Base-by-base conservation (phyloP, 2,888 invertebrate species). In the Epinotia brunnichana region DNA sequence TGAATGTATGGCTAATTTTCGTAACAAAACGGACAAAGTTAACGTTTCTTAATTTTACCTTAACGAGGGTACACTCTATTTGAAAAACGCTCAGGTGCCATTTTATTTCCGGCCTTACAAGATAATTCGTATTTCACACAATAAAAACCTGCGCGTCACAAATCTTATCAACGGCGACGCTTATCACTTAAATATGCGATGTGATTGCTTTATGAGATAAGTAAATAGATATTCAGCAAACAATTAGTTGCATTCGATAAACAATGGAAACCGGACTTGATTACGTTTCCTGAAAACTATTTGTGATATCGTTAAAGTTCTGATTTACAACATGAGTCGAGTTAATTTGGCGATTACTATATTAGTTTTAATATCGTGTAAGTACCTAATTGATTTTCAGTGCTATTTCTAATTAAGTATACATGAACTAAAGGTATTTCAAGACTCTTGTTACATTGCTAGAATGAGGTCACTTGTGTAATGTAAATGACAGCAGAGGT, bases 331-430 rank as follows among this genome's bases (percentile, higher is more conserved):
- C 56, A 77, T 77, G 78, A 63, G 62, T 77, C 73, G 70, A 41
- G 66, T 59, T 15, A 69, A 74, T 67, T 61, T 77, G 19, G 59
- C 75, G 64, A 41, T 78, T 39, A 57, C 69, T 41, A 67, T 53
- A 21, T 21, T 63, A 17, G 24, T 77, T 48, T 17, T 78, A 54
- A 53, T 76, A 11, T 76, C 74, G 19, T 76, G 79, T 79, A 74
- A 79, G 79, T 79, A 74, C 21, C 21, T 24, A 53, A 74, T 48
- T n/a, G 0, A 59, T 54, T 59, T 53, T n/a, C 44, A 15, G 13
- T 56, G 15, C 5, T 56, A 29, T 56, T 56, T 9, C 0, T 24
- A 56, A 54, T 21, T 1, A 24, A 24, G 1, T 5, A 4, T 4
- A 13, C 13, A 3, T 24, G 3, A 15, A 3, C 13, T 56, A 56